Base-by-base conservation (phyloP, 2,113 vertebrate genomes). In the Ammodytes marinus region DNA sequence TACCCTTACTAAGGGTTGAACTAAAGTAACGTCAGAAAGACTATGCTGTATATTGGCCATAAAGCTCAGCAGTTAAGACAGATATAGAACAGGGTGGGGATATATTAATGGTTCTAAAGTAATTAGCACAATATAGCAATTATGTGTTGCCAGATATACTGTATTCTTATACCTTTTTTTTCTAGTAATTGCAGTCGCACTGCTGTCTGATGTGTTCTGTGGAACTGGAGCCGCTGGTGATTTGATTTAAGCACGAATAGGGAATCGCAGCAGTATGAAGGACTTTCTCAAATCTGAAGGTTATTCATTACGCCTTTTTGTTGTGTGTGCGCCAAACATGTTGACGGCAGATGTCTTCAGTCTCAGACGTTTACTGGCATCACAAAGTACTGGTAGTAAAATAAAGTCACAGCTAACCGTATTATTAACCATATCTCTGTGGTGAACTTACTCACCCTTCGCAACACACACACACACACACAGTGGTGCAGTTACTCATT, bases 341-440 rank as follows among this genome's bases (percentile, higher is more conserved):
- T 92, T 93, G 91, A 79, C 83, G 50, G 85, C 93, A 94, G 90
- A 93, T 89, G 91, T 85, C 66, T 37, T 58, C 46, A 17, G 47
- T 69, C 74, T 76, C 82, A 67, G 75, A 50, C 47, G 66, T 74
- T 91, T 86, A 84, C 85, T 89, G 90, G 89, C 83, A 93, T 70
- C 74, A n/a, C 85, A 89, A 69, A 83, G 8, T 78, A 69, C 67
- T 43, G 53, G 68, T 60, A 43, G 74, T 74, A 88, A 88, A 89
- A 85, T 77, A 73, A 27, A 78, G 80, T 79, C 70, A 63, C 70
- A 82, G 80, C 27, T 71, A 79, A 74, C 80, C 86, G 65, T 80
- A 75, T 54, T 49, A 86, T 75, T 86, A 82, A 86, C 58, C 39
- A 46, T 6, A 64, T 86, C 64, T 82, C 79, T 75, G 87, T 40